A percentile compares a stretch with the other conserved stretches of the same genome.
phyloP scores from a whole-genome alignment of 1,140 invertebrate species.

The Orchesella cincta region DNA sequence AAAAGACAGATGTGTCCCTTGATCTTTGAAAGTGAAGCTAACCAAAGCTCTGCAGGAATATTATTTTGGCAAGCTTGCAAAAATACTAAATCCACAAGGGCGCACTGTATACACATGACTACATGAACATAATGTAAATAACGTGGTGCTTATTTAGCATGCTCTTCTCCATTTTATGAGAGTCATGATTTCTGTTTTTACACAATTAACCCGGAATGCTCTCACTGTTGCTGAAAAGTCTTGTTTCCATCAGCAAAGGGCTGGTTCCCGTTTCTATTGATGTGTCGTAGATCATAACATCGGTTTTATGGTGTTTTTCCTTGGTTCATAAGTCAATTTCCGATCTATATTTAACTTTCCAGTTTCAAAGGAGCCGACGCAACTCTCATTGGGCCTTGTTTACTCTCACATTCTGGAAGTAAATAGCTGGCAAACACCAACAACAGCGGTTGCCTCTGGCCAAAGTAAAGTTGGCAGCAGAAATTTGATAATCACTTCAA shows the following conservation, averaged over 20 bases:
- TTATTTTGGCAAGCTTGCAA: slow-evolving; percentile 18
- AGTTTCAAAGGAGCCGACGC: no score
- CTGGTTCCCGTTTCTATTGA: no score
- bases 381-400: no score
- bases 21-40: neutral
- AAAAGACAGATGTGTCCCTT: slow-evolving; percentile 20
- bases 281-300: slow-evolving; percentile 2
- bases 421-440: no score
- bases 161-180: slow-evolving; percentile 1
- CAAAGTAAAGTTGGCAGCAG: no score
- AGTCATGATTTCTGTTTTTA: slow-evolving; percentile 25
- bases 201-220: slow-evolving; percentile 1
- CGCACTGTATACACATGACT: neutral
- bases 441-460: no score
- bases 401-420: no score
- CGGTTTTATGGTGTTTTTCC: slow-evolving; percentile 11
- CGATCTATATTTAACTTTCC: neutral
- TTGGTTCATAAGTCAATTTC: neutral
- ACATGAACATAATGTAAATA: neutral
- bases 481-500: no score
- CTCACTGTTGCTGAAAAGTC: no score
- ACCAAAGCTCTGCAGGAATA: neutral
- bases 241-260: no score
- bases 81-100: neutral
- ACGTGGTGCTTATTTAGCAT: neutral